Conservation (phyloP, 2,113 vertebrate species). For the Puma concolor region DNA sequence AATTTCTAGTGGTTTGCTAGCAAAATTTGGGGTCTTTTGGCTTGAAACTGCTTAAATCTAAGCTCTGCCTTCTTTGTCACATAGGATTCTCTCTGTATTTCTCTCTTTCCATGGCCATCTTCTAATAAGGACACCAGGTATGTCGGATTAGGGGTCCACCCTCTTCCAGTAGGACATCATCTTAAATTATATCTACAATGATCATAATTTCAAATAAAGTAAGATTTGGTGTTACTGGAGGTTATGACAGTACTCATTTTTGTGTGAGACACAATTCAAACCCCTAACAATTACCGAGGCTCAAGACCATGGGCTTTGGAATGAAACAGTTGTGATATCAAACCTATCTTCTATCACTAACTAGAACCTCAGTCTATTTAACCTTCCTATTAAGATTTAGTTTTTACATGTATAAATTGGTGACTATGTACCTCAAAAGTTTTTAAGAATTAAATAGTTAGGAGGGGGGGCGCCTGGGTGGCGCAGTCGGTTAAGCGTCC, state of each 20-base stretch:
- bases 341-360: not conserved
- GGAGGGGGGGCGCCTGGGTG: too few species aligned
- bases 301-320: not conserved
- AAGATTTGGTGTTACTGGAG: not conserved
- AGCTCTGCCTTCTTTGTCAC: not conserved
- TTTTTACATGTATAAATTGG: not conserved
- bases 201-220: not conserved
- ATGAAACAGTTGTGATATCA: not conserved
- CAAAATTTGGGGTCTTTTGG: not conserved
- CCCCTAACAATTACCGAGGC: accelerated
- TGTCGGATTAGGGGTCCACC: not conserved
- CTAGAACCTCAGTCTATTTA: not conserved
- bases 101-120: not conserved
- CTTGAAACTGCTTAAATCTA: not conserved
- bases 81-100: not conserved
- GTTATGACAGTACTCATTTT: not conserved
- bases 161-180: not conserved
- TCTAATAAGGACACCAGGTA: not conserved
- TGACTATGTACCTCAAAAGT: not conserved
- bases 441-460: not conserved
- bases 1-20: not conserved
- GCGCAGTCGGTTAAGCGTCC: too few species aligned
- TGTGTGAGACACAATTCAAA: not conserved
- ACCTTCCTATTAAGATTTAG: not conserved
- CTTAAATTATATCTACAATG: not conserved